Evolutionary conservation across 1,140 invertebrate genomes (phyloP).

Genomic region (Bombus soroeensis): DNA sequence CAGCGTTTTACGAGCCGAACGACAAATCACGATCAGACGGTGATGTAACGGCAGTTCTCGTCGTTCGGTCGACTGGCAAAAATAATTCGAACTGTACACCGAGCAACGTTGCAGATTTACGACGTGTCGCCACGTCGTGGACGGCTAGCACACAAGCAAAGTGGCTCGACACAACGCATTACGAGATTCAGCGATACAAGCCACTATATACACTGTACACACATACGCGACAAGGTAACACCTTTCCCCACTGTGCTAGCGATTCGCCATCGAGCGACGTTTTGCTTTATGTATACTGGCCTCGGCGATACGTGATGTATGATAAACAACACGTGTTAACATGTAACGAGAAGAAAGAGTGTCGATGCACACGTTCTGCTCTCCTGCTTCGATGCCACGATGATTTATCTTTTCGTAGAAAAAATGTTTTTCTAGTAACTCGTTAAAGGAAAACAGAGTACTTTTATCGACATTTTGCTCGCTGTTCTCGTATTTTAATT

Average conservation of each 20-base stretch:
- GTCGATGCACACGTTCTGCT: background rate
- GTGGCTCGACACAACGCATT: slow-evolving; percentile 27
- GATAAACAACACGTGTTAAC: slow-evolving; percentile 70
- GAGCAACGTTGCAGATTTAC: slow-evolving; percentile 62
- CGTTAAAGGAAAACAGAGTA: background rate
- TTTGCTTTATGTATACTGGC: slow-evolving; percentile 56
- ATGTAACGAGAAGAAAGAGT: slow-evolving; percentile 51
- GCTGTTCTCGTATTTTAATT: background rate
- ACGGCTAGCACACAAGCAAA: slow-evolving; percentile 16
- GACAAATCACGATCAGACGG: slow-evolving; percentile 1
- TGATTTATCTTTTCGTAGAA: background rate
- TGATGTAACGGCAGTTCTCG: slow-evolving; percentile 26
- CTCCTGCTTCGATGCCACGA: background rate
- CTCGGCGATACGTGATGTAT: slow-evolving; percentile 61
- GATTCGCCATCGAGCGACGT: slow-evolving; percentile 16
- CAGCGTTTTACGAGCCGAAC: slow-evolving; percentile 7
- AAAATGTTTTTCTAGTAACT: background rate
- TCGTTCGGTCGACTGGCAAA: slow-evolving; percentile 22
- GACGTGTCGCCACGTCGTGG: slow-evolving; percentile 39
- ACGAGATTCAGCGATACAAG: slow-evolving; percentile 51
- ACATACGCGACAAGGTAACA: slow-evolving; percentile 27
- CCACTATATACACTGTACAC: slow-evolving; percentile 12
- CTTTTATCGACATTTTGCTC: background rate
- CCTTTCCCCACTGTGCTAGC: background rate
- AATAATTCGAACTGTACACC: slow-evolving; percentile 56